These are phyloP conservation scores for Eupithecia abbreviata DNA, from an alignment of 2,888 invertebrate genomes.

Conservation along the genomic window DNA sequence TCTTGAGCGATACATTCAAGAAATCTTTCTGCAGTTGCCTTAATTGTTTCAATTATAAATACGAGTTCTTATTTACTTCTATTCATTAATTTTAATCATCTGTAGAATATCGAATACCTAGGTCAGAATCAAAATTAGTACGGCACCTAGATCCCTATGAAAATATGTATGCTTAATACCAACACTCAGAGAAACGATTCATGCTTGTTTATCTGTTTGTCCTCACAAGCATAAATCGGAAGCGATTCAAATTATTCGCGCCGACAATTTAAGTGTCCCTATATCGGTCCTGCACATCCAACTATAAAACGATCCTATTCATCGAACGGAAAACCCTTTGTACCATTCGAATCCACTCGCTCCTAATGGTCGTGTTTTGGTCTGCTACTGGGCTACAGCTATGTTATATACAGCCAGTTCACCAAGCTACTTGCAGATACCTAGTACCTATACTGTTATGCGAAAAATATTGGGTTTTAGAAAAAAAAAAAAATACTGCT, in stretches of 20 bases:
- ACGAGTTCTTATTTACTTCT: not conserved
- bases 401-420: slow-evolving; percentile 18
- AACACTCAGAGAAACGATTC: not conserved
- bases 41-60: not conserved
- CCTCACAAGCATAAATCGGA: slow-evolving; percentile 10
- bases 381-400: slow-evolving; percentile 46
- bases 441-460: not conserved
- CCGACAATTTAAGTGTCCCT: slow-evolving; percentile 38
- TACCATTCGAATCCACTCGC: slow-evolving; percentile 65
- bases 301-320: slow-evolving; percentile 59
- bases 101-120: too few relatives aligned
- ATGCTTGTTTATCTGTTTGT: not conserved
- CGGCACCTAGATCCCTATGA: not conserved
- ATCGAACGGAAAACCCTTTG: slow-evolving; percentile 81
- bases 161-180: not conserved
- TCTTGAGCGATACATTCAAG: too few relatives aligned
- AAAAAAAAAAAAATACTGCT: too few relatives aligned
- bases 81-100: not conserved
- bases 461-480: not conserved
- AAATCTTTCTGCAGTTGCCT: too few relatives aligned
- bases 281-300: slow-evolving; percentile 41
- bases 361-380: slow-evolving; percentile 80
- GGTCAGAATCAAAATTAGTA: not conserved
- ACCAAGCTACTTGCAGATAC: not conserved
- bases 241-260: slow-evolving; percentile 27